These are phyloP conservation scores for Lycophotia porphyrea DNA, from an alignment of 2,888 invertebrate species.

Conservation along the genomic window DNA sequence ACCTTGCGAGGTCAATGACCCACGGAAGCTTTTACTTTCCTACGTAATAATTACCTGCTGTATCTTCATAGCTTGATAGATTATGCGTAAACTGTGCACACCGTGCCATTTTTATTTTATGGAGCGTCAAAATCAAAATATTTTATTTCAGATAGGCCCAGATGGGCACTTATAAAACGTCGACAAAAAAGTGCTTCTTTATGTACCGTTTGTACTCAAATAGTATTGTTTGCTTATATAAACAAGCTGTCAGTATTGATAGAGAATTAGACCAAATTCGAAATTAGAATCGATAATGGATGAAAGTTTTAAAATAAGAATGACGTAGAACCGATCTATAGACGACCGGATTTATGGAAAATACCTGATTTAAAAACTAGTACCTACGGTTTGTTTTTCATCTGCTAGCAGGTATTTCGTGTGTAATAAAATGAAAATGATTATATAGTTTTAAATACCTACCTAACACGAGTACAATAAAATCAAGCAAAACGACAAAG, in stretches of 20 bases:
- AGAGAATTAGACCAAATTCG: background rate
- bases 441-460: background rate
- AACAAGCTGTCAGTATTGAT: background rate
- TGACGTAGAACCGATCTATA: constrained; percentile 5
- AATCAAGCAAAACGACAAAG: background rate
- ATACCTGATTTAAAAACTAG: background rate
- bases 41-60: constrained; percentile 57
- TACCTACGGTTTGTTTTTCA: background rate
- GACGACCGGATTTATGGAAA: constrained; percentile 29
- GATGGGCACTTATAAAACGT: too few species aligned
- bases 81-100: constrained; percentile 23
- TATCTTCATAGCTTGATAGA: constrained; percentile 29
- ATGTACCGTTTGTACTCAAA: background rate
- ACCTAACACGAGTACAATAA: background rate
- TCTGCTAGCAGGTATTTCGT: background rate
- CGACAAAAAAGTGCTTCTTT: too few species aligned
- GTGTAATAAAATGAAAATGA: constrained; percentile 20
- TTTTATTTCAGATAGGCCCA: too few species aligned
- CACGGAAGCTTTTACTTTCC: constrained; percentile 71
- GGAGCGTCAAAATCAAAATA: too few species aligned
- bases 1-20: constrained; percentile 72
- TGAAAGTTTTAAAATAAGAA: constrained; percentile 29
- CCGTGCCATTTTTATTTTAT: constrained; percentile 37
- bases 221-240: constrained; percentile 1
- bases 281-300: background rate